Base-by-base conservation (phyloP, 2,113 vertebrate species). In the Cebus imitator region DNA sequence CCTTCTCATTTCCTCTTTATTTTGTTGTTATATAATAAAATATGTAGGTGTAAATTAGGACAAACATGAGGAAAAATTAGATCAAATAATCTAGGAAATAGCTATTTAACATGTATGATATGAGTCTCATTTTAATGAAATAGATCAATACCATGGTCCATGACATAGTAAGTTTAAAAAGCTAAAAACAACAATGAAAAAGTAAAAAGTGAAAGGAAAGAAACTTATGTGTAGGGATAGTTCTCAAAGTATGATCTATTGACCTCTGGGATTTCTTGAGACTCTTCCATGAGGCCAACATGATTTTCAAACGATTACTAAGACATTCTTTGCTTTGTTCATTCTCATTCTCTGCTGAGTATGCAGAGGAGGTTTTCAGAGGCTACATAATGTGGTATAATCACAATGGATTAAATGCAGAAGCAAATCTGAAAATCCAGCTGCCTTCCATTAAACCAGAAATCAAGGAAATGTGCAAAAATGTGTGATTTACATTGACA, bases 101-200 rank as follows among this genome's bases (percentile, higher is more conserved):
- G n/a, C 76, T 84, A n/a, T 40, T 91, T 35, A 92, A 17, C 55
- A 45, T 76, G 52, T 27, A 30, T 32, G 45, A 48, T 32, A 81
- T 1, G 25, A 66, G 61, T 81, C 35, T 82, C 70, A 64, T 93
- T 96, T 96, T 85, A 93, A 87, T 78, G 78, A 94, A 72, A n/a
- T 13, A 90, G 68, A 66, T n/a, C 43, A 88, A 48, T n/a, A 78
- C 57, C 35, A 32, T 68, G 18, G 32, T 20, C 64, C 61, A 73
- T 27, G 25, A 55, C 11, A n/a, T 4, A 52, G 21, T 50, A 94
- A 83, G 11, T 18, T 10, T 27, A 20, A 89, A 94, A 73, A 52
- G 3, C 20, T 81, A 35, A 50, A 70, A 70, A 70, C 13, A 78
- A 72, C 50, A 52, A 52, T 52, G 50, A 52, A 43, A 75, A 66